These are phyloP conservation scores for Notamacropus eugenii DNA, from an alignment of 2,797 vertebrate genomes.

Conservation along the genomic window DNA sequence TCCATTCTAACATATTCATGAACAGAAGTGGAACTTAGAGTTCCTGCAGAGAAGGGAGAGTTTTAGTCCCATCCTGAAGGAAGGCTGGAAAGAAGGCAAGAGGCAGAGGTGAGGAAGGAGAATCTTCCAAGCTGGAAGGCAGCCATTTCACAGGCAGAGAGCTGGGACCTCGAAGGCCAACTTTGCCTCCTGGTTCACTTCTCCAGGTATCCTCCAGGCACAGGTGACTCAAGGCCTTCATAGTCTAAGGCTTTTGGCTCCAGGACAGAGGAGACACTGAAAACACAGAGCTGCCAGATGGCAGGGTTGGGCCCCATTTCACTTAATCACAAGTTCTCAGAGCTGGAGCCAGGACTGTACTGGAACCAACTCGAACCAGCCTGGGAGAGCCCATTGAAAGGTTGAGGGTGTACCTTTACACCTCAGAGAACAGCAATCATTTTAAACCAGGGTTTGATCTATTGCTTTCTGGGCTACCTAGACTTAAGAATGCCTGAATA, in stretches of 20 bases:
- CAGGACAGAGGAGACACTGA: background rate
- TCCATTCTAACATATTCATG: background rate
- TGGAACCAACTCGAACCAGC: background rate
- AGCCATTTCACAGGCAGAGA: too few relatives aligned
- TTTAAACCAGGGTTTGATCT: background rate
- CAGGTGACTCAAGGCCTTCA: background rate
- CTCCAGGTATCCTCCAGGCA: background rate
- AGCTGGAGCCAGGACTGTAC: background rate
- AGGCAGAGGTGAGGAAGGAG: background rate
- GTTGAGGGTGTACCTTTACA: background rate
- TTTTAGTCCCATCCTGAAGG: background rate
- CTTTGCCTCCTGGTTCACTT: background rate
- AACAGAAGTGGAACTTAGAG: background rate
- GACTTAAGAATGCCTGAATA: background rate
- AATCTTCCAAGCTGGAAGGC: too few relatives aligned
- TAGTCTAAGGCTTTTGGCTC: background rate
- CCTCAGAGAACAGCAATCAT: background rate
- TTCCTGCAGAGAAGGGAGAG: background rate
- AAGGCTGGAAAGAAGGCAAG: background rate
- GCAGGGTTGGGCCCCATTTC: too few relatives aligned
- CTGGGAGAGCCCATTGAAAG: background rate
- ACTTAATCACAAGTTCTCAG: background rate
- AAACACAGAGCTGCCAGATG: background rate
- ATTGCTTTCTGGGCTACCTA: background rate
- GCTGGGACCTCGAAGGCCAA: too few relatives aligned